Evolutionary conservation across 64 coral and sea anemone genomes (phyloP).

Genomic region (Montipora sp.): DNA sequence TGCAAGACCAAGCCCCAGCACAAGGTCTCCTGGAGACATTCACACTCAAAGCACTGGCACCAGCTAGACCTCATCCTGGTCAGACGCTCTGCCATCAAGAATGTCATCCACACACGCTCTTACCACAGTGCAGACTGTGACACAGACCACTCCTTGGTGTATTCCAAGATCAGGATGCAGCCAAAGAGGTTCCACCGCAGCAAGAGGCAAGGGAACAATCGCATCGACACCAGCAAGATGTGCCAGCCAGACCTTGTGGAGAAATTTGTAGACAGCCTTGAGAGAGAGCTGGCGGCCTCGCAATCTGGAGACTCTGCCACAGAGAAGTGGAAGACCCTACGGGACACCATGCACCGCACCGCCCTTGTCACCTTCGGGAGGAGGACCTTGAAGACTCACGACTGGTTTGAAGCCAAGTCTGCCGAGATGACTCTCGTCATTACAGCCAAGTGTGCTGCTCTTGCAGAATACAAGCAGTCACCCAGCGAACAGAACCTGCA

Average conservation of each 20-base stretch:
- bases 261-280: conserved; percentile 1
- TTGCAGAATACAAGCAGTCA: conserved; percentile 10
- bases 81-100: conserved; percentile 32
- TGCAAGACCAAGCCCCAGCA: conserved; percentile 52
- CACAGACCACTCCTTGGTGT: conserved; percentile 24
- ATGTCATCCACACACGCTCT: conserved; percentile 6
- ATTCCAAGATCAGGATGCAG: conserved; percentile 41
- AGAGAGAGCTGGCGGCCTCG: not conserved
- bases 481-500: conserved; percentile 8
- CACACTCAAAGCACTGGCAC: not conserved
- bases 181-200: conserved; percentile 21
- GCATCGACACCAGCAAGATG: conserved; percentile 34
- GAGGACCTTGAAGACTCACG: not conserved
- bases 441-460: not conserved
- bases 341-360: conserved; percentile 20
- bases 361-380: conserved; percentile 48
- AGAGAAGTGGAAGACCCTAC: not conserved
- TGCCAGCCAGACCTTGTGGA: not conserved
- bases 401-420: conserved; percentile 63
- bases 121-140: conserved; percentile 59
- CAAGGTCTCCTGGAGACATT: conserved; percentile 20
- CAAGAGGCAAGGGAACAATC: not conserved
- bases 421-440: conserved; percentile 30
- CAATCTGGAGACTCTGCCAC: not conserved
- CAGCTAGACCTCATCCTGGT: conserved; percentile 25